Percentiles rank a stretch among this genome's conserved stretches.
These are phyloP conservation scores for Philhelius pedissequus DNA, from an alignment of 2,888 invertebrate genomes.

Conservation along the genomic window DNA sequence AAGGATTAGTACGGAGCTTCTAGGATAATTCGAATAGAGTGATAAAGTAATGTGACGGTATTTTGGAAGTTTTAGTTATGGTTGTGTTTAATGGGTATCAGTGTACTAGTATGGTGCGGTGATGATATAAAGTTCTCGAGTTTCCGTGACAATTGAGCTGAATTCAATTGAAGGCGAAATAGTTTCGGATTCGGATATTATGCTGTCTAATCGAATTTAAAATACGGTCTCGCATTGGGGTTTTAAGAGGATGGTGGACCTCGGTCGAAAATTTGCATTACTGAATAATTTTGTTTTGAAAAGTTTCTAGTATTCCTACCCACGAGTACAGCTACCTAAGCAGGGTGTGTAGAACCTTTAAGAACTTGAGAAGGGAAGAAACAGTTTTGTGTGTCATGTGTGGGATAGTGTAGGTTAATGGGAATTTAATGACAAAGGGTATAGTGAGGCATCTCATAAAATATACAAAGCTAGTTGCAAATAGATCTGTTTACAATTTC, in stretches of 20 bases:
- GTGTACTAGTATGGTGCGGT: neutral
- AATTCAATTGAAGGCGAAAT: slow-evolving; percentile 4
- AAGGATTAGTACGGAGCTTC: slow-evolving; percentile 22
- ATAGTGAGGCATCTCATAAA: neutral
- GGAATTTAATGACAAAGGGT: neutral
- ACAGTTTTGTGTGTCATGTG: neutral
- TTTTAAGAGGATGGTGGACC: neutral
- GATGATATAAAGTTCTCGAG: slow-evolving; percentile 38
- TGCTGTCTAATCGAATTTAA: slow-evolving; percentile 35
- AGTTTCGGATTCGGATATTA: neutral
- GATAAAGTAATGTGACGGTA: slow-evolving; percentile 26
- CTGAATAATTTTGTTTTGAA: slow-evolving; percentile 8
- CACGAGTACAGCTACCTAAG: neutral
- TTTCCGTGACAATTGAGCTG: slow-evolving; percentile 29
- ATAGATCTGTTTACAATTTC: neutral
- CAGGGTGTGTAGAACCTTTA: neutral
- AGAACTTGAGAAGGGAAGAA: neutral
- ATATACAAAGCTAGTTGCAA: neutral
- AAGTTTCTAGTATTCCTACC: neutral
- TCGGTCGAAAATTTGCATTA: slow-evolving; percentile 10
- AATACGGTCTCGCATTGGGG: neutral
- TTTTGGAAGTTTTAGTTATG: slow-evolving; percentile 14
- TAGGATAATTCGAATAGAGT: slow-evolving; percentile 25
- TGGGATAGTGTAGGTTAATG: neutral
- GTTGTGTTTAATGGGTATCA: neutral